Conservation (phyloP, 2,888 invertebrate genomes). For the Linnaemya tessellans region DNA sequence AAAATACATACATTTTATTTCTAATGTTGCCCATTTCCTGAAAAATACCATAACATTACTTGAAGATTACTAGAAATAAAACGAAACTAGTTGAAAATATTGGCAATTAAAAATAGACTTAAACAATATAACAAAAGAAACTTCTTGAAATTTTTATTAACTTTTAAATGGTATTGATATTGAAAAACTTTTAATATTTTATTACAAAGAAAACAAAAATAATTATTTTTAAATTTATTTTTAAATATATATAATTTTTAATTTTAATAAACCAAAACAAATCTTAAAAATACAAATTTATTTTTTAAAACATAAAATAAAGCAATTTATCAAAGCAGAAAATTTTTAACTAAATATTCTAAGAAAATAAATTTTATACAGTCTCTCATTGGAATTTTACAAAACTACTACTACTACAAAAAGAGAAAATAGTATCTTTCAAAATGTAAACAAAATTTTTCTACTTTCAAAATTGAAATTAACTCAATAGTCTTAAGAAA, state of each 20-base stretch:
- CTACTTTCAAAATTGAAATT: constrained; percentile 54
- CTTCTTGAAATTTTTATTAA: constrained; percentile 72
- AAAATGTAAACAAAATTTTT: constrained; percentile 33
- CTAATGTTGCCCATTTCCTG: constrained; percentile 27
- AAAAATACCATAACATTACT: constrained; percentile 20
- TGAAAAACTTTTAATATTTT: constrained; percentile 69
- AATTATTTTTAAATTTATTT: constrained; percentile 64
- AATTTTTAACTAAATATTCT: constrained; percentile 72
- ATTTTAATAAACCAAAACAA: constrained; percentile 45
- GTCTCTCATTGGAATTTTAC: constrained; percentile 71
- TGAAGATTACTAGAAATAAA: constrained; percentile 36
- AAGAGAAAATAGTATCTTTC: constrained; percentile 48
- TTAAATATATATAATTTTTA: constrained; percentile 55
- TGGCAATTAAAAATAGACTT: constrained; percentile 75
- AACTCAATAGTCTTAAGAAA: constrained; percentile 18
- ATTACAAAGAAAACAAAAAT: constrained; percentile 40
- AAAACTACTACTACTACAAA: constrained; percentile 54
- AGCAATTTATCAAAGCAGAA: constrained; percentile 70
- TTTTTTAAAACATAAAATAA: constrained; percentile 63
- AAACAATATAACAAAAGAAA: constrained; percentile 63
- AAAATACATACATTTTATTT: constrained; percentile 18
- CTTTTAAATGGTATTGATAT: constrained; percentile 75
- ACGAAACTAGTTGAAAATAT: constrained; percentile 65
- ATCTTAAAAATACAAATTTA: constrained; percentile 55
- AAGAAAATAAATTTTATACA: constrained; percentile 66